These are phyloP conservation scores for Aleiodes leptofemur DNA, from an alignment of 2,888 invertebrate genomes.

Conservation along the genomic window DNA sequence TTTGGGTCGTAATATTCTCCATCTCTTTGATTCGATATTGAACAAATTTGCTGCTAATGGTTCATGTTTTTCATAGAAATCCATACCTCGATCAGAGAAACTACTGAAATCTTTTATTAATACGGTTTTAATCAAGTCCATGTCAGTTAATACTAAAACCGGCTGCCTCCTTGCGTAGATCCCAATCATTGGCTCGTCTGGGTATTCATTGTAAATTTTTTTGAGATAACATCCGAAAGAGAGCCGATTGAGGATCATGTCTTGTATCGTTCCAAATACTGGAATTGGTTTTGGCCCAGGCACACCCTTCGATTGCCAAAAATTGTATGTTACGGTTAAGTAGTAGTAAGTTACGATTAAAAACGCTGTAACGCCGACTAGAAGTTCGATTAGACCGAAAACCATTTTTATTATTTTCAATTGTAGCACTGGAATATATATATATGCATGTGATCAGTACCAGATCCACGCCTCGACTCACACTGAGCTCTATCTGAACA, in stretches of 20 bases:
- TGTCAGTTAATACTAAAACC: constrained; percentile 46
- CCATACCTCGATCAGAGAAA: constrained; percentile 50
- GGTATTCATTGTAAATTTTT: constrained; percentile 45
- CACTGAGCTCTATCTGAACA: no score
- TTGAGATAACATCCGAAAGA: constrained; percentile 44
- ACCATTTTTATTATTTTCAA: neutral
- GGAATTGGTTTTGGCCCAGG: constrained; percentile 69
- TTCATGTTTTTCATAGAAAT: constrained; percentile 58
- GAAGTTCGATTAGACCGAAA: neutral
- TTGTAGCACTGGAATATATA: no score
- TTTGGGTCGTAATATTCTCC: constrained; percentile 74
- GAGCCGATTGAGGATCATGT: constrained; percentile 34
- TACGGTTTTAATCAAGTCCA: constrained; percentile 49
- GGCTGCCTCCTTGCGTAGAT: constrained; percentile 60
- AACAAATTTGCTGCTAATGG: constrained; percentile 71
- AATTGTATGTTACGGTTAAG: constrained; percentile 59
- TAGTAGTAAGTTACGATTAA: neutral
- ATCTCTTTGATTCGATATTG: constrained; percentile 70
- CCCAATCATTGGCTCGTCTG: constrained; percentile 66
- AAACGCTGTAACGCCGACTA: neutral
- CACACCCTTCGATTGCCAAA: constrained; percentile 72
- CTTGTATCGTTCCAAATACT: constrained; percentile 69
- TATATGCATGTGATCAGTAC: no score
- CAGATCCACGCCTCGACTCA: no score
- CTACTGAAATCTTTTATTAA: constrained; percentile 53